A percentile compares a stretch with the other conserved stretches of the same genome.
These are phyloP conservation scores for Xiphophorus maculatus DNA, from an alignment of 2,113 vertebrate species.

Conservation along the genomic window DNA sequence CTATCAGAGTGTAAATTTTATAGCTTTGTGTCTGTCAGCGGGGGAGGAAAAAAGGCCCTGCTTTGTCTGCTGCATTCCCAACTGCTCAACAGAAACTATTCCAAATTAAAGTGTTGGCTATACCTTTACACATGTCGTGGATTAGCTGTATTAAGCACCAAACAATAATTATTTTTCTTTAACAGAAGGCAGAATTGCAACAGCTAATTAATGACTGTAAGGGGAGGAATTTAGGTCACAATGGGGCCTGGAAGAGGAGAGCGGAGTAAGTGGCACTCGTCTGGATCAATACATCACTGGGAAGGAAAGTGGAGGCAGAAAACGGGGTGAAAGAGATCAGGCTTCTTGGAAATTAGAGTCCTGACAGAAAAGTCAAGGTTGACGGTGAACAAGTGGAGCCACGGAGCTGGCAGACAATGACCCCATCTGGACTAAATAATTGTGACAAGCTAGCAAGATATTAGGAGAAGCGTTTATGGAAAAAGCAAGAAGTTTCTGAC, in stretches of 20 bases:
- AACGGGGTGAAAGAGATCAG: conserved; percentile 32
- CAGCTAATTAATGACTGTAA: conserved; percentile 67
- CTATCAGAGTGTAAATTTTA: too few species aligned
- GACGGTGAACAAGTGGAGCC: conserved; percentile 24
- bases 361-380: conserved; percentile 29
- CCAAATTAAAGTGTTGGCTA: too few species aligned
- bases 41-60: too few species aligned
- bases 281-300: conserved; percentile 53
- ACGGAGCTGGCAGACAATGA: conserved; percentile 14
- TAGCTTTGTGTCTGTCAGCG: too few species aligned
- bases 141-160: too few species aligned
- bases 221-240: conserved; percentile 55
- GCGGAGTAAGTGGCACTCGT: conserved; percentile 20
- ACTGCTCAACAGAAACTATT: too few species aligned
- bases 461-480: conserved; percentile 25
- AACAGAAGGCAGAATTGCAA: conserved; percentile 33
- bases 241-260: conserved; percentile 21
- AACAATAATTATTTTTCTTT: too few species aligned
- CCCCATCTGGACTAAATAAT: conserved; percentile 37
- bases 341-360: conserved; percentile 38
- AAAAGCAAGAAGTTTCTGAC: conserved; percentile 29
- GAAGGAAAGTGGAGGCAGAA: conserved; percentile 16
- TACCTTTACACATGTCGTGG: too few species aligned
- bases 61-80: too few species aligned
- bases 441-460: conserved; percentile 29